These are phyloP conservation scores for Galleria mellonella DNA, from an alignment of 1,140 invertebrate genomes.

Conservation along the genomic window DNA sequence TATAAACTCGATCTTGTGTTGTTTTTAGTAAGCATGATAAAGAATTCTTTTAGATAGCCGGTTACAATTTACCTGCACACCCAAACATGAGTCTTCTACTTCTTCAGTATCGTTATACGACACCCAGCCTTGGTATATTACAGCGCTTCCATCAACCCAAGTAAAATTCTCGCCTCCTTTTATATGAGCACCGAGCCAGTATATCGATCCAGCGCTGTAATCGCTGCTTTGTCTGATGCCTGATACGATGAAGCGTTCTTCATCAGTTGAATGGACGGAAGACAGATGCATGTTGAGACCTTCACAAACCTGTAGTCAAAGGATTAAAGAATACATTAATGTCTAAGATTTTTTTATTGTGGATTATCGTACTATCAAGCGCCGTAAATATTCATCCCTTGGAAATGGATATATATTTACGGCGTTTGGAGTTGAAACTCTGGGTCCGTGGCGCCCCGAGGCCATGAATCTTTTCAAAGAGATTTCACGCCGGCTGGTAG, in stretches of 20 bases:
- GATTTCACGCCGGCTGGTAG: too few relatives aligned
- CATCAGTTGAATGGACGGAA: conserved; percentile 77
- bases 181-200: conserved; percentile 78
- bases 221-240: conserved; percentile 79
- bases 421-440: too few relatives aligned
- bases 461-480: too few relatives aligned
- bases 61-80: conserved; percentile 63
- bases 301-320: conserved; percentile 74
- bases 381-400: too few relatives aligned
- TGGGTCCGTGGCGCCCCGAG: too few relatives aligned
- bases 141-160: conserved; percentile 77
- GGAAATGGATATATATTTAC: too few relatives aligned
- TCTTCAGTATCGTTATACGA: conserved; percentile 68
- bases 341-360: too few relatives aligned
- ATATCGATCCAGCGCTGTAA: conserved; percentile 79
- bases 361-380: too few relatives aligned
- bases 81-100: conserved; percentile 66
- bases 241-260: conserved; percentile 78
- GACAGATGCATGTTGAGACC: conserved; percentile 78
- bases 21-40: too few relatives aligned
- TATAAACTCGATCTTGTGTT: too few relatives aligned
- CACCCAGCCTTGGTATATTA: conserved; percentile 77
- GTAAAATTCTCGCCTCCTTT: conserved; percentile 54
- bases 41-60: too few relatives aligned
- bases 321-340: background rate